Base-by-base conservation (phyloP, 2,888 invertebrate species). In the Mythimna lalbum region DNA sequence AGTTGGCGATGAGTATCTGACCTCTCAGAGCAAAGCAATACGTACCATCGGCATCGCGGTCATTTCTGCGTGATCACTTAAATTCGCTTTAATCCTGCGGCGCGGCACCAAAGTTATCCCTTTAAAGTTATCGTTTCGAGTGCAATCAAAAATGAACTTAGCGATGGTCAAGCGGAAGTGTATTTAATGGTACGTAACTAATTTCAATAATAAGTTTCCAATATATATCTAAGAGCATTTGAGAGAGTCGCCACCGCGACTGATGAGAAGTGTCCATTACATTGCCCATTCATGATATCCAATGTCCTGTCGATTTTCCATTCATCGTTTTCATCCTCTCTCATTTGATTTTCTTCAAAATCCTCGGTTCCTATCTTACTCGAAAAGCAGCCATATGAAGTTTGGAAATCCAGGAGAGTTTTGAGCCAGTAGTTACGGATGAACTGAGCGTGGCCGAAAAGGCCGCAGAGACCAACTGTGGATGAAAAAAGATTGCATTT, bases 381-480 rank as follows among this genome's bases (percentile, higher is more conserved):
- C 5, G 49, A 43, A 67, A 92, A 92, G 67, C 93, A 93, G 2
- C 93, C 93, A 14, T 73, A 50, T 0, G 69, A 23, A 2, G 87
- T 86, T 80, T 93, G 92, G 56, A 73, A 87, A 0, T 64, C 63
- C 0, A 90, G 70, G 2, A 90, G 68, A 10, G 74, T 75, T 10
- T 61, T 43, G 9, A 93, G 49, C 93, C 93, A 93, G 0, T 77
- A 61, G 0, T 85, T 83, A 7, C 83, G 87, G 0, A 92, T 56
- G 68, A 93, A 92, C 14, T 91, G 82, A 0, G 80, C 78, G 69
- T 92, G 86, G 0, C 93, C 93, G 1, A 86, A 82, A 7, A 92
- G 53, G 4, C 83, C 62, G 82, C 93, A 93, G 4, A 93, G 73
- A 4, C 81, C 50, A 4, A 91, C 93, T 93, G 88, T n/a, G 87